Evolutionary conservation across 2,797 vertebrate genomes (phyloP).

Genomic region (Mormyrus hasselquistii): DNA sequence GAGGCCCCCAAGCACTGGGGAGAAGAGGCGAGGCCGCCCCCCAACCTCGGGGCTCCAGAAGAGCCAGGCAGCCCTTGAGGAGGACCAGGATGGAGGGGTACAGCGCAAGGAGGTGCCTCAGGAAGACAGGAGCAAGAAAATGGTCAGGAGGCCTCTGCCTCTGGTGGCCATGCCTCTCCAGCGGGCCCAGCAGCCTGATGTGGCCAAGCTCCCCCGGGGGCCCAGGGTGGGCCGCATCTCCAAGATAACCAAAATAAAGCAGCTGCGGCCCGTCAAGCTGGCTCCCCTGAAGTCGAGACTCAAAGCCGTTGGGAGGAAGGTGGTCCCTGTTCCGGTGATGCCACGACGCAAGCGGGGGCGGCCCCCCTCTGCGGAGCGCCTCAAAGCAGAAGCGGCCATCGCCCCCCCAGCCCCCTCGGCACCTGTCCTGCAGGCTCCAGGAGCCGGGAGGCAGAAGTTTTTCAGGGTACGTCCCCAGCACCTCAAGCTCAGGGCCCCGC

Average conservation of each 20-base stretch:
- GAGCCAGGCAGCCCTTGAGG: constrained; percentile 58
- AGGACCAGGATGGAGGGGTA: constrained; percentile 44
- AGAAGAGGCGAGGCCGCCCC: constrained; percentile 89
- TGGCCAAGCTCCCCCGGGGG: constrained; percentile 41
- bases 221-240: constrained; percentile 56
- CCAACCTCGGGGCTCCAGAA: constrained; percentile 64
- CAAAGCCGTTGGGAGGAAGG: constrained; percentile 73
- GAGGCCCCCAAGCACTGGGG: constrained; percentile 74
- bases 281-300: constrained; percentile 85
- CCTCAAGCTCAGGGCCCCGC: constrained; percentile 43
- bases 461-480: constrained; percentile 64
- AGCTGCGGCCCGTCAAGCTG: constrained; percentile 81
- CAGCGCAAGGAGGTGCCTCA: constrained; percentile 43
- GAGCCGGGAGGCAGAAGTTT: constrained; percentile 73
- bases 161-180: constrained; percentile 59
- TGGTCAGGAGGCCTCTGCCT: constrained; percentile 71
- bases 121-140: constrained; percentile 72
- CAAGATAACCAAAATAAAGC: constrained; percentile 82
- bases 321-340: constrained; percentile 67
- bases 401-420: constrained; percentile 27
- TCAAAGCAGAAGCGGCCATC: constrained; percentile 73
- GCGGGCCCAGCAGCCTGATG: constrained; percentile 62
- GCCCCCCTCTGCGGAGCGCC: constrained; percentile 82
- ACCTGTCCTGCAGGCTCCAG: constrained; percentile 41
- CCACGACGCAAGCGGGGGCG: constrained; percentile 76